Evolutionary conservation across 1,140 invertebrate species (phyloP), one percentile per base, ranked within the genome.

Genomic region (Helicoverpa armigera): DNA sequence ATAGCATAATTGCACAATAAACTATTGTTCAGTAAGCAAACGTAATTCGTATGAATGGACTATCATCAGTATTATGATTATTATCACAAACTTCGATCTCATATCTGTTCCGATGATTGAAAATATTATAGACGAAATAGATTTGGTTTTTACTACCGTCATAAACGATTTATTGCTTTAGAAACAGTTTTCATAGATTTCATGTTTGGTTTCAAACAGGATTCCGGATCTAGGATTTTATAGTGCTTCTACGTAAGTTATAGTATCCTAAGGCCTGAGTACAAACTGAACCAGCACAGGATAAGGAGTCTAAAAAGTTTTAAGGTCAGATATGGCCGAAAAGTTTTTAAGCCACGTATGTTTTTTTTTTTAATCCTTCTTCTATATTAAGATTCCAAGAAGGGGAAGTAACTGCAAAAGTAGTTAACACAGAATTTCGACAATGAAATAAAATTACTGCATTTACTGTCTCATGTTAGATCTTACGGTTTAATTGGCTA

Each of bases 1-100:
- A 93, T 92, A 91, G 85, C 82, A 87, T 91, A 92, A 92, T 92
- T 93, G 89, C 91, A 92, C 92, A 92, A 92, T 91, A 93, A 89
- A 86, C 84, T 89, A 88, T 93, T 94, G 91, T 94, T 89, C 87
- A 79, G 78, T 84, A 88, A 88, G 90, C 85, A 84, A 79, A 86
- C 80, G 78, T 85, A 82, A 87, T 87, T 78, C 85, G 78, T 89
- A 89, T 90, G 88, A 94, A 91, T 91, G 87, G 89, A 90, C 84
- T 81, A 87, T 91, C 90, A 84, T 85, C 86, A 85, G 77, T 67
- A 83, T 87, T 82, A 77, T 80, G 86, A 89, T 90, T 77, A 67
- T 80, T 91, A 91, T 91, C 86, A 77, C 67, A 72, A 81, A 50
- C 11, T 18, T 48, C 18, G 67, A 69, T 69, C 81, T 86, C 74